Conservation (phyloP, 1,140 invertebrate genomes). For the Campodea augens region DNA sequence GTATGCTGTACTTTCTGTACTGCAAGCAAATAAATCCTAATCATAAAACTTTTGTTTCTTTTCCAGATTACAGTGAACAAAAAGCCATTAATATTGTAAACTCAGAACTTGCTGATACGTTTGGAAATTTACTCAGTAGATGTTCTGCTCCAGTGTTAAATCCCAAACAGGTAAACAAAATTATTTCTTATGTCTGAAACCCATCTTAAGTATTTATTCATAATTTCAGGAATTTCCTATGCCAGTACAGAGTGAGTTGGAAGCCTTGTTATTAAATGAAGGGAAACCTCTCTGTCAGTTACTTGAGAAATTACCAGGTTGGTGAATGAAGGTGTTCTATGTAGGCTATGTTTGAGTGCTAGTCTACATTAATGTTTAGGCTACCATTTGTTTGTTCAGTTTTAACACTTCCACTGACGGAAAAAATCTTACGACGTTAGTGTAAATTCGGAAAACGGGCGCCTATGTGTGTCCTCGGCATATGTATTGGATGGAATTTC, state of each 20-base stretch:
- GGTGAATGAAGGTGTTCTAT: constrained; percentile 14
- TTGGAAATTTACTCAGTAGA: constrained; percentile 78
- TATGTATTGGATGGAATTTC: background rate
- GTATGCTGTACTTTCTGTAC: too few species aligned
- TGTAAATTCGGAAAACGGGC: too few species aligned
- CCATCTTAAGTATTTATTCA: constrained; percentile 23
- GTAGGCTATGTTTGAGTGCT: constrained; percentile 13
- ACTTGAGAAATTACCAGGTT: constrained; percentile 35
- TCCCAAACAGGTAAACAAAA: constrained; percentile 42
- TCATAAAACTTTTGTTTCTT: constrained; percentile 1
- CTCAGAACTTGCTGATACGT: constrained; percentile 73
- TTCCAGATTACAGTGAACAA: constrained; percentile 62
- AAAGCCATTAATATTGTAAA: constrained; percentile 65
- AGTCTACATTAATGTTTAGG: constrained; percentile 6
- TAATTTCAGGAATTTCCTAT: constrained; percentile 15
- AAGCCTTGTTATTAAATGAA: constrained; percentile 23
- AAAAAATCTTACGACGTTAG: too few species aligned
- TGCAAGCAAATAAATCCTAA: background rate
- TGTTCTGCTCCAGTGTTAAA: constrained; percentile 58
- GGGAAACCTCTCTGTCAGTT: constrained; percentile 33
- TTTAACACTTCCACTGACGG: background rate
- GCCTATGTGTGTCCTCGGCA: constrained; percentile 6
- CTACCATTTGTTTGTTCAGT: constrained; percentile 4
- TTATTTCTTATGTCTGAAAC: constrained; percentile 45
- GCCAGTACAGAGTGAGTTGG: constrained; percentile 8